Base-by-base conservation (phyloP, 2,888 invertebrate genomes). In the Anthoptus insignis region DNA sequence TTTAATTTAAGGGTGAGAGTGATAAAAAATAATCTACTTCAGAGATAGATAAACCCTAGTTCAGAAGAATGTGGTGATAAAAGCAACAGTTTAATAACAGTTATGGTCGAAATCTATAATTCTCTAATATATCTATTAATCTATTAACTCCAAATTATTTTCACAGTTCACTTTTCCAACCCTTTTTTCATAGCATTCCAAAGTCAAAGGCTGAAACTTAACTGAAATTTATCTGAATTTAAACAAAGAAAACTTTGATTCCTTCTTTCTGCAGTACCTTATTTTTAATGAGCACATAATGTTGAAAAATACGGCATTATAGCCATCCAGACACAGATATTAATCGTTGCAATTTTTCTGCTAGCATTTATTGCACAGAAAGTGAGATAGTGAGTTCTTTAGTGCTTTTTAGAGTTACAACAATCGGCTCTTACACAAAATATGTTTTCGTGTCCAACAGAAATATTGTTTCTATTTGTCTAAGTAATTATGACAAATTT, bases 221-320 rank as follows among this genome's bases (percentile, higher is more conserved):
- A 69, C 71, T 70, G 65, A 69, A 70, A 73, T 73, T 71, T 67
- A 69, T 64, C 66, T 53, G 45, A 59, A 70, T 66, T 71, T 65
- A 71, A 73, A 69, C 64, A 64, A n/a, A n/a, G n/a, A n/a, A n/a
- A n/a, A n/a, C n/a, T 74, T 19, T 34, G 27, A 47, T 56, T 27
- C 64, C 67, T 68, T 69, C 67, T 70, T 68, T 52, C 68, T 66
- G 71, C 81, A 83, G 82, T 84, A 81, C 84, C 83, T 84, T 87
- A 85, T 87, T 89, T 88, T 88, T 91, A 90, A 89, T 89, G 89
- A 89, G 89, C 85, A 88, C 82, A 81, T 82, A 79, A 87, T 88
- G 87, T 87, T 89, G 87, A 87, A 82, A 82, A 81, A 75, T 77
- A 80, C 79, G 76, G 84, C 78, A 79, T 77, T 81, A 81, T 79